Evolutionary conservation across 2,888 invertebrate species (phyloP).

Genomic region (Sycophila texana): DNA sequence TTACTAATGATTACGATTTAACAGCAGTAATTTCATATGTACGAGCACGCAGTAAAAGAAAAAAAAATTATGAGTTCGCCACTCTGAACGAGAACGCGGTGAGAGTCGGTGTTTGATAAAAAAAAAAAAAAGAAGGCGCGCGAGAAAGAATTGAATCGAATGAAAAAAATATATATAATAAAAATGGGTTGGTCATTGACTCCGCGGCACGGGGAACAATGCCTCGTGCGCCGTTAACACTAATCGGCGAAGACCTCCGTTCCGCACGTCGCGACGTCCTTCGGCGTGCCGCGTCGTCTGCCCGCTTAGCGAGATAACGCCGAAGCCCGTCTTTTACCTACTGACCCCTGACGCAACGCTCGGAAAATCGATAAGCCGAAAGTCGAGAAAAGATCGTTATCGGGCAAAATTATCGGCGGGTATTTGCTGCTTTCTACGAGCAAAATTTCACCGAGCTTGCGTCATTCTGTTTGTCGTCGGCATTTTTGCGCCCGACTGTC

Average conservation of each 20-base stretch:
- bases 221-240: constrained; percentile 34
- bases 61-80: too few species aligned
- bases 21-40: background rate
- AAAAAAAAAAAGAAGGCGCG: background rate
- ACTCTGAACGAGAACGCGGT: background rate
- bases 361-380: constrained; percentile 40
- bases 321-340: constrained; percentile 59
- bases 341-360: constrained; percentile 61
- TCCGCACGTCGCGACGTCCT: constrained; percentile 6
- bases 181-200: constrained; percentile 50
- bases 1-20: too few species aligned
- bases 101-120: too few species aligned
- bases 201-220: background rate
- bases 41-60: background rate
- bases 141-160: too few species aligned
- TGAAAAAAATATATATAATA: background rate
- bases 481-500: background rate
- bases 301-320: constrained; percentile 36
- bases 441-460: constrained; percentile 40
- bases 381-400: too few species aligned
- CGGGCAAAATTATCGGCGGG: too few species aligned
- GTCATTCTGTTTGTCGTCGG: constrained; percentile 32
- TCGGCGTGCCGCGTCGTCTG: background rate
- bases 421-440: background rate
- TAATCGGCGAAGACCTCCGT: constrained; percentile 38